phyloP scores from a whole-genome alignment of 1,140 invertebrate species.

The Papilio machaon region DNA sequence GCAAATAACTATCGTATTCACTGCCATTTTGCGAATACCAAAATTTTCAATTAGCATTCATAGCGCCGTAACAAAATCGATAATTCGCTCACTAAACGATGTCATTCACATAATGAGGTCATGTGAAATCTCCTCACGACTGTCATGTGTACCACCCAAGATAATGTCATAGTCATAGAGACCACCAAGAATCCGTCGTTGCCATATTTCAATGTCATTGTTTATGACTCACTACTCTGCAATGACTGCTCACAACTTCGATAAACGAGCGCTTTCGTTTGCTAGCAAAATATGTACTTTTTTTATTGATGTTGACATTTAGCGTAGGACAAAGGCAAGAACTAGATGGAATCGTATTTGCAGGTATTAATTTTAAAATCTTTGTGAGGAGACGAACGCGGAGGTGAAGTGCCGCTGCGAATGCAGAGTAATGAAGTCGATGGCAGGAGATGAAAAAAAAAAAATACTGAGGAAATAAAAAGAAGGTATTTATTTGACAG shows the following conservation, averaged over 20 bases:
- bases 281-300: background rate
- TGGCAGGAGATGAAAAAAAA: no score
- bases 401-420: no score
- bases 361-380: background rate
- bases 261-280: background rate
- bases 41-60: background rate
- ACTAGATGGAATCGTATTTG: background rate
- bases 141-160: constrained; percentile 19
- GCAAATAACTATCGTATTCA: background rate
- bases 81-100: constrained; percentile 32
- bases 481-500: no score
- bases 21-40: background rate
- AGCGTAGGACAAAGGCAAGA: background rate
- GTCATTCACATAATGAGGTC: constrained; percentile 24
- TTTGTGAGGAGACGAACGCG: no score
- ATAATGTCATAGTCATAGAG: constrained; percentile 21
- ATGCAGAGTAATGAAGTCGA: no score
- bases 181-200: constrained; percentile 24
- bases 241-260: background rate
- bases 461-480: no score
- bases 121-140: constrained; percentile 29
- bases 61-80: background rate
- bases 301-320: background rate
- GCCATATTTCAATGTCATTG: constrained; percentile 14
- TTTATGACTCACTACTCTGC: constrained; percentile 4